Percentiles rank a stretch among this genome's conserved stretches.
Evolutionary conservation across 2,888 invertebrate genomes (phyloP).

Genomic region (Alviniconcha strummeri): DNA sequence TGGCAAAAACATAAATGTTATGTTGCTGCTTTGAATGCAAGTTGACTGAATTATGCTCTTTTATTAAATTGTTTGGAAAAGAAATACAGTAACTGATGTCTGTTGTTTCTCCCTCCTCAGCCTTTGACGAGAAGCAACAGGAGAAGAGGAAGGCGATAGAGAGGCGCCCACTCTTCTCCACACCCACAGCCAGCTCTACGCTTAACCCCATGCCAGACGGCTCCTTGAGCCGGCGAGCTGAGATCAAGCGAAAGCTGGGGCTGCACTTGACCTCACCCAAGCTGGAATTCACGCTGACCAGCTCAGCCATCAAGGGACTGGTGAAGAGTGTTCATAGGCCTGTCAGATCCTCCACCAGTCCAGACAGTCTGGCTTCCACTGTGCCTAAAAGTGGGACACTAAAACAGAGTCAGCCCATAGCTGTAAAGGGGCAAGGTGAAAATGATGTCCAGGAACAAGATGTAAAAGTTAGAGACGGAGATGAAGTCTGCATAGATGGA

Average conservation of each 20-base stretch:
- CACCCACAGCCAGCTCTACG: neutral
- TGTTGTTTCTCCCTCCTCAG: constrained; percentile 39
- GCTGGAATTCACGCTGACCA: neutral
- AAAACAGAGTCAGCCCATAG: too few species aligned
- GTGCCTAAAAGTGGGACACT: too few species aligned
- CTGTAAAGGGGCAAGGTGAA: too few species aligned
- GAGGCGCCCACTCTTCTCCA: constrained; percentile 55
- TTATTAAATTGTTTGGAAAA: too few species aligned
- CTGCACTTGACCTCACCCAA: constrained; percentile 21
- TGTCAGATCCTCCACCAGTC: neutral
- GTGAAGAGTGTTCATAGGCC: neutral
- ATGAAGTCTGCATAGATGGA: too few species aligned
- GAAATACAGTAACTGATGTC: too few species aligned
- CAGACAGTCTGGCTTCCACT: neutral
- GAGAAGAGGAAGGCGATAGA: constrained; percentile 64
- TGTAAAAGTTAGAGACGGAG: too few species aligned
- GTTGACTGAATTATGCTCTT: too few species aligned
- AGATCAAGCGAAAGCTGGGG: constrained; percentile 29
- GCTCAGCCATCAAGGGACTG: neutral
- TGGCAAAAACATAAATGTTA: too few species aligned
- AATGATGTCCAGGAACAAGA: too few species aligned
- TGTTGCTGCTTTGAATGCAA: too few species aligned
- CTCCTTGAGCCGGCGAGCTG: constrained; percentile 5
- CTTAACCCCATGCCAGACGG: neutral
- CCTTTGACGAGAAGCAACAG: constrained; percentile 64